Base-by-base conservation (phyloP, 2,888 invertebrate genomes). In the Eristalis tenax region DNA sequence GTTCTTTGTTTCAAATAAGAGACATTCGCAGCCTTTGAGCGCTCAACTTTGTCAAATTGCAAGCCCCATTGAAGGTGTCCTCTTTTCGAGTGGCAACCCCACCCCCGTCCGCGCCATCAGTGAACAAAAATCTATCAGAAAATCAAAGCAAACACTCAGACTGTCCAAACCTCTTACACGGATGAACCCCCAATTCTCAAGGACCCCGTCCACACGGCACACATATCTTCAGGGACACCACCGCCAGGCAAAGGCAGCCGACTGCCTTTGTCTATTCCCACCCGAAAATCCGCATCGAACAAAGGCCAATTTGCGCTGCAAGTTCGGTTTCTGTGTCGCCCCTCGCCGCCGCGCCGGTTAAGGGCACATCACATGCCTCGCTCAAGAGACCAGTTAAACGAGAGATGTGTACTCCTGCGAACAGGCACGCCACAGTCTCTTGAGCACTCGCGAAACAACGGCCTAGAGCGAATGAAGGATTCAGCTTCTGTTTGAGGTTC, bases 281-380 rank as follows among this genome's bases (percentile, higher is more conserved):
- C 26, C 59, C 26, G 11, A n/a, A 59, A 74, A 70, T 74, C 71
- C 63, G 38, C 22, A 50, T 15, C 26, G 73, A 85, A 85, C 85
- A 85, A 85, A 85, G 77, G 57, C 69, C 64, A 77, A 81, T 81
- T 77, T 73, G 73, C 50, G 38, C 22, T 35, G 64, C n/a, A 1
- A 13, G 66, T 50, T 43, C n/a, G 28, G 38, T 69, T 43, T 69
- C 64, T 81, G 61, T 65, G 70, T 74, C 50, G 68, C 63, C 26
- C 26, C 26, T 3, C 26, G 26, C 26, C 1, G 26, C 1, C 2
- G 63, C 81, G 69, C 69, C 78, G 78, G 78, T 50, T 66, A 74
- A 79, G 82, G 74, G 84, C 81, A 76, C n/a, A 81, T 86, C 82
- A 78, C 66, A 75, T 76, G 78, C 75, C 78, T 83, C 40, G 59